These are phyloP conservation scores for Orthonyx spaldingii DNA, from an alignment of 2,113 vertebrate species.

Conservation along the genomic window DNA sequence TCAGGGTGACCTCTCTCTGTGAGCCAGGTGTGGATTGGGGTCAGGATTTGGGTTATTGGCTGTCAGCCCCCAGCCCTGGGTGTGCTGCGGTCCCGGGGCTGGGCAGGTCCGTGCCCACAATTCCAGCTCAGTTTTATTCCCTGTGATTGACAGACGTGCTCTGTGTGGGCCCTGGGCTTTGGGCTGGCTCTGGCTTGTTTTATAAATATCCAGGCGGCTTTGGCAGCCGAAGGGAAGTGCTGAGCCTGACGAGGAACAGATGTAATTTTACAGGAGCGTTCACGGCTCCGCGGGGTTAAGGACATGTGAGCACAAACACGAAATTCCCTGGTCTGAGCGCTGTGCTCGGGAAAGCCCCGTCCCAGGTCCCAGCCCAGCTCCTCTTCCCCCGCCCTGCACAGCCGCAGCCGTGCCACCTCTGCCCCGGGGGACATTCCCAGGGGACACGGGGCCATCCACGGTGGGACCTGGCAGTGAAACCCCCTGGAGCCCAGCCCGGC, in stretches of 20 bases:
- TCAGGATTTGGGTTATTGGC: background rate
- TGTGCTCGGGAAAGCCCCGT: background rate
- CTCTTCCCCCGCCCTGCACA: background rate
- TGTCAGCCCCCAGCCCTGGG: background rate
- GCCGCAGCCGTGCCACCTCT: rapidly evolving
- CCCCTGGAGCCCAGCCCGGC: background rate
- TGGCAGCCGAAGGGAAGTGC: background rate
- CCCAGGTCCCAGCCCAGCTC: background rate
- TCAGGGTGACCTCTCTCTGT: rapidly evolving
- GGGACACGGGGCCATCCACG: rapidly evolving
- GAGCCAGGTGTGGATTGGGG: rapidly evolving
- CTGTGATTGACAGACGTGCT: background rate
- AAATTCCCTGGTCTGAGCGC: background rate
- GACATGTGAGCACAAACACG: background rate
- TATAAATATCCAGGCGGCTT: background rate
- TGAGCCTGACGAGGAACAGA: background rate
- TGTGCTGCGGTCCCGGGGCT: background rate
- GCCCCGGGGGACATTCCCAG: rapidly evolving
- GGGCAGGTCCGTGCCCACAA: background rate
- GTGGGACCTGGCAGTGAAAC: background rate
- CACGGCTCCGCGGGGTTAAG: background rate
- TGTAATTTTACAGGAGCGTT: background rate
- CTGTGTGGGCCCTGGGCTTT: background rate
- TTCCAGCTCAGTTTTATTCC: background rate
- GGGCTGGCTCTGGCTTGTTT: background rate